phyloP scores from a whole-genome alignment of 2,888 invertebrate species.

The Rhabditoides inermis region DNA sequence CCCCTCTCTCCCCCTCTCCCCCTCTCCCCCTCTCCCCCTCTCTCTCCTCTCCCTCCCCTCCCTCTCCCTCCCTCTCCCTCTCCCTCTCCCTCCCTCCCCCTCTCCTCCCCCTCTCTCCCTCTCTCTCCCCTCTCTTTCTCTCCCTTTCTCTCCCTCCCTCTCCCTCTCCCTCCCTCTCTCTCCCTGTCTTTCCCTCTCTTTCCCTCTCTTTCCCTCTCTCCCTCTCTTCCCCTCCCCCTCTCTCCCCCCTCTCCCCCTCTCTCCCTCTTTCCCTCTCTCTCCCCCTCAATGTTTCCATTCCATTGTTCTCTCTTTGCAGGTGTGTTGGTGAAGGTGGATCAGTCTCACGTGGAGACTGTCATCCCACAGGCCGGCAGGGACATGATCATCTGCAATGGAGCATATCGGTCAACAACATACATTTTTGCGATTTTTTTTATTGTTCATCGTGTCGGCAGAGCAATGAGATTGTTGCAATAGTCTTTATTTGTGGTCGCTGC shows the following conservation, averaged over 20 bases:
- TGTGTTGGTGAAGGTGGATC: slow-evolving; percentile 73
- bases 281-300: no score
- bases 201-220: no score
- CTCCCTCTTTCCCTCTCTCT: background rate
- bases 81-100: no score
- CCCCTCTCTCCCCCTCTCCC: background rate
- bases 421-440: slow-evolving; percentile 1
- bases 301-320: slow-evolving; percentile 56
- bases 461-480: background rate
- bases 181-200: no score
- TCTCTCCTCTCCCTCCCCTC: background rate
- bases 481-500: background rate
- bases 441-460: no score
- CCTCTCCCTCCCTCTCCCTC: background rate
- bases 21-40: background rate
- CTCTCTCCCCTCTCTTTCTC: no score
- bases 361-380: slow-evolving; percentile 76
- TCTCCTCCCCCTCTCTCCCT: no score
- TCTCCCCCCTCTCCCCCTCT: background rate
- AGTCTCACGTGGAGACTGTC: slow-evolving; percentile 86
- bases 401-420: slow-evolving; percentile 70
- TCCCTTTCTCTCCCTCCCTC: no score
- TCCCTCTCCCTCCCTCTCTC: no score
- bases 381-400: slow-evolving; percentile 76
- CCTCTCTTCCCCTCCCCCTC: background rate